Percentiles rank a stretch among this genome's conserved stretches.
Conservation (phyloP, 1,140 invertebrate genomes). For the Drosophila mojavensis region DNA sequence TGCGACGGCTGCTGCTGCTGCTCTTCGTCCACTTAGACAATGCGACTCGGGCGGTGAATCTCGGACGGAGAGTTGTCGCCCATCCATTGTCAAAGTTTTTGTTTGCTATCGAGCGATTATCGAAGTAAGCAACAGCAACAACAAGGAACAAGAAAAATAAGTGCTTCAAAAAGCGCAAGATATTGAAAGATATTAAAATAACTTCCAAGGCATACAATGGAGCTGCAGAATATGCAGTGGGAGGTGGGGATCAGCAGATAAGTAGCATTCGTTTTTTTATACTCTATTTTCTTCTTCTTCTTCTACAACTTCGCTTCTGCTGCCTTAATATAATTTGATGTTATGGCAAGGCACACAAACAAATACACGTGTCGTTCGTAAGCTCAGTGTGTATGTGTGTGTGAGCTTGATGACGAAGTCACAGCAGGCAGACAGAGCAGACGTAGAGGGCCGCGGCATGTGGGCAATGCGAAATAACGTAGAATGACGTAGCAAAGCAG, state of each 20-base stretch:
- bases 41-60: slow-evolving; percentile 18
- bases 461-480: slow-evolving; percentile 73
- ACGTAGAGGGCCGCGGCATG: slow-evolving; percentile 47
- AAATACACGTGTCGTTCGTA: slow-evolving; percentile 50
- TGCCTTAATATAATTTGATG: slow-evolving; percentile 74
- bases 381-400: neutral
- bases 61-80: slow-evolving; percentile 28
- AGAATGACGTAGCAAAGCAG: slow-evolving; percentile 72
- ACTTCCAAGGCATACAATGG: slow-evolving; percentile 59
- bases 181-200: slow-evolving; percentile 76
- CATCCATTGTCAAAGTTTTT: slow-evolving; percentile 25
- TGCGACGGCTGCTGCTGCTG: slow-evolving; percentile 9
- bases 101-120: slow-evolving; percentile 37
- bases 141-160: slow-evolving; percentile 17
- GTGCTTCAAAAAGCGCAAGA: slow-evolving; percentile 24
- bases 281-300: neutral
- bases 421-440: slow-evolving; percentile 44
- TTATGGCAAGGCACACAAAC: slow-evolving; percentile 42
- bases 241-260: slow-evolving; percentile 48
- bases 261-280: slow-evolving; percentile 49
- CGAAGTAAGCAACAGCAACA: slow-evolving; percentile 28
- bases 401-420: slow-evolving; percentile 66
- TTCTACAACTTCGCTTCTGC: slow-evolving; percentile 20
- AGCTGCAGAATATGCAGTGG: slow-evolving; percentile 5
- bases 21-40: slow-evolving; percentile 37